These are phyloP conservation scores for Tupiocoris notatus DNA, from an alignment of 2,888 invertebrate genomes.

Conservation along the genomic window DNA sequence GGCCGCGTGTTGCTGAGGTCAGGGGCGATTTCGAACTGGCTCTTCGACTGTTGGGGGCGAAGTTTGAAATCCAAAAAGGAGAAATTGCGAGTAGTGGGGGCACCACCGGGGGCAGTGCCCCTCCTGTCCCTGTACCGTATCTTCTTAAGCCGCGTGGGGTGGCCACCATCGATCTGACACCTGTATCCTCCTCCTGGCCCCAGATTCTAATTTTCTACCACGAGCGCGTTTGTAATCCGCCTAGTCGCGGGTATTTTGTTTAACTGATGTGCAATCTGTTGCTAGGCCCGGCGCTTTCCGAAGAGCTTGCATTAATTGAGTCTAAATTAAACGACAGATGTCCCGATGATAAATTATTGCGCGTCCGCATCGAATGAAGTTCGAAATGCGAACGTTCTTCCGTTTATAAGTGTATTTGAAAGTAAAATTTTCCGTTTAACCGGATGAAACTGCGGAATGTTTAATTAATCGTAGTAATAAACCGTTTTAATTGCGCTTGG, in stretches of 20 bases:
- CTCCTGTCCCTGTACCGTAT: background rate
- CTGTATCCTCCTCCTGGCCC: constrained; percentile 29
- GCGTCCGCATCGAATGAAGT: no score
- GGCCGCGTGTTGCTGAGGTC: constrained; percentile 16
- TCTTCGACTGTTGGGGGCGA: background rate
- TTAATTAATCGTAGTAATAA: no score
- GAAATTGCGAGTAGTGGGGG: background rate
- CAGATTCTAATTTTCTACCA: background rate
- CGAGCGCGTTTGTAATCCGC: background rate
- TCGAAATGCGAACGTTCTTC: no score
- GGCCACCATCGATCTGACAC: constrained; percentile 36
- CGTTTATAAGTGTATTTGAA: no score
- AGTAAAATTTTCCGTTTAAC: no score
- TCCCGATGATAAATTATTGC: no score
- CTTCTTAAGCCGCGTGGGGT: constrained; percentile 5
- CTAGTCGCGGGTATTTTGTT: background rate
- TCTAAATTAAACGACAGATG: background rate
- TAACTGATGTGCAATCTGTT: background rate
- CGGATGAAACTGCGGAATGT: no score
- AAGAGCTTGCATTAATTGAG: background rate
- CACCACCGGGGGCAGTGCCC: background rate
- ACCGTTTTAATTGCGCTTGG: no score
- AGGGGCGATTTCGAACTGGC: constrained; percentile 27
- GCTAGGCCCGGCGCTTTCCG: background rate
- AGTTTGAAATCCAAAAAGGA: background rate